phyloP scores from a whole-genome alignment of 2,797 vertebrate species.

The Botia almorhae region DNA sequence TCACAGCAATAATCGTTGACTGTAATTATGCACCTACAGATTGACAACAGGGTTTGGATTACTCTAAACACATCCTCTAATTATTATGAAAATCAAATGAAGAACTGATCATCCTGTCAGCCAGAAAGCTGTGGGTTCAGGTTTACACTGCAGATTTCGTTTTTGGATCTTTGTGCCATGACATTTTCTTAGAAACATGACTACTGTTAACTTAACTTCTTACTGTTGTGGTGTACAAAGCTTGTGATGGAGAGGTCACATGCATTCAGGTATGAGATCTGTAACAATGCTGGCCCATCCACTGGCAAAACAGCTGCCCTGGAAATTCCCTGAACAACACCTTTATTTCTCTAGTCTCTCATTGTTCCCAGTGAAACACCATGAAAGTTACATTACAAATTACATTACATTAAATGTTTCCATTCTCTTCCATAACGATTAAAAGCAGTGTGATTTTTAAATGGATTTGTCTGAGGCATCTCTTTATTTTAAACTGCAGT shows the following conservation, averaged over 20 bases:
- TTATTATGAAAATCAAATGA: conserved; percentile 27
- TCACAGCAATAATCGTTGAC: conserved; percentile 27
- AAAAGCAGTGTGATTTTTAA: conserved; percentile 16
- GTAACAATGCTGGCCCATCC: conserved; percentile 25
- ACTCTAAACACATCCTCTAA: conserved; percentile 25
- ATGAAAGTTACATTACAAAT: too few species aligned
- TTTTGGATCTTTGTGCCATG: conserved; percentile 53
- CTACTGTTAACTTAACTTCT: conserved; percentile 64
- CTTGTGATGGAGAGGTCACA: conserved; percentile 60
- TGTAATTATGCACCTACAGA: conserved; percentile 21
- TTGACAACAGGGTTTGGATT: conserved; percentile 15
- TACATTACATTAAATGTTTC: too few species aligned
- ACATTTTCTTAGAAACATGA: conserved; percentile 50
- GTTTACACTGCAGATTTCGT: conserved; percentile 10
- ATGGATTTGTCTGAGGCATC: conserved; percentile 49
- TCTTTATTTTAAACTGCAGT: conserved; percentile 48
- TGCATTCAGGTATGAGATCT: conserved; percentile 44
- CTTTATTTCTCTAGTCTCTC: conserved; percentile 24
- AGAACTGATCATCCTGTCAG: conserved; percentile 32
- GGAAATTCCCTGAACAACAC: not conserved
- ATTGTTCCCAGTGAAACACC: conserved; percentile 18
- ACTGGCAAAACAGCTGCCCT: conserved; percentile 24
- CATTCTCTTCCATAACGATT: too few species aligned
- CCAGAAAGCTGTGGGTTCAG: conserved; percentile 1
- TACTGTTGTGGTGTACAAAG: conserved; percentile 64